Evolutionary conservation across 2,113 vertebrate genomes (phyloP).

Genomic region (Pipra filicauda): DNA sequence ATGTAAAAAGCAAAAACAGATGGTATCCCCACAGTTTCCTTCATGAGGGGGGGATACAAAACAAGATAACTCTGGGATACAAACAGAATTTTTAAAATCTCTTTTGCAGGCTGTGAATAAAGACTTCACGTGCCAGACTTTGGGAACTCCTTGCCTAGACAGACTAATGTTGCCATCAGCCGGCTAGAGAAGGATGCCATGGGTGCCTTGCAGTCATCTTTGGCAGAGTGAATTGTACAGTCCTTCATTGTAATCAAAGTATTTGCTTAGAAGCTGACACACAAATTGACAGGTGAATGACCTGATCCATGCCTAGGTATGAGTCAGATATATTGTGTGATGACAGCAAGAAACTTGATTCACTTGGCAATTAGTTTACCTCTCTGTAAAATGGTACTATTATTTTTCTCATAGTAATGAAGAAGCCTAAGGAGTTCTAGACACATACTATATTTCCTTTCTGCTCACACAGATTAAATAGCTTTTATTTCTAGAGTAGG

Average conservation of each 20-base stretch:
- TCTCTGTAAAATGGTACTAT: neutral
- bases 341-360: neutral
- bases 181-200: neutral
- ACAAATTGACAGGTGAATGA: neutral
- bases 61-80: neutral
- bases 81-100: neutral
- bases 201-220: neutral
- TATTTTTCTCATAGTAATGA: neutral
- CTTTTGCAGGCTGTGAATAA: neutral
- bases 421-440: neutral
- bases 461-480: neutral
- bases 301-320: neutral
- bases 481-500: neutral
- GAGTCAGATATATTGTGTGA: neutral
- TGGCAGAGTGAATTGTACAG: neutral
- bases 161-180: neutral
- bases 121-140: neutral
- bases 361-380: neutral
- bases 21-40: neutral
- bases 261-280: neutral
- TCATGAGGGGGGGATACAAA: rapidly evolving
- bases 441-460: neutral
- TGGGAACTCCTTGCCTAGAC: neutral
- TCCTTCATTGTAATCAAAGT: neutral
- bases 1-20: neutral